These are phyloP conservation scores for Diaperis boleti DNA, from an alignment of 2,888 invertebrate species.

Conservation along the genomic window DNA sequence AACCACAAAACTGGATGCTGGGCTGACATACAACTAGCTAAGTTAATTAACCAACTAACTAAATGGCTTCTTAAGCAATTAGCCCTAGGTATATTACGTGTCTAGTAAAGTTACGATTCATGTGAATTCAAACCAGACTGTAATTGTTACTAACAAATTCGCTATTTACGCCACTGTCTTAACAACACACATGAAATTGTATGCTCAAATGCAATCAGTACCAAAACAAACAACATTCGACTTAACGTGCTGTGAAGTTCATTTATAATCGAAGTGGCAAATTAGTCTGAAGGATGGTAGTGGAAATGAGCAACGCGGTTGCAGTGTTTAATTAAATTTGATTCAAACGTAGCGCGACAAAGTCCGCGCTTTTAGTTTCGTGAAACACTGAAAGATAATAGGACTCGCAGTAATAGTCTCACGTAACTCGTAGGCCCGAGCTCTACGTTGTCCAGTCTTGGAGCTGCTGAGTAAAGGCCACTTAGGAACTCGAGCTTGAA, in stretches of 20 bases:
- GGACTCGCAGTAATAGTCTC: conserved; percentile 43
- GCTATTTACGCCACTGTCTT: conserved; percentile 40
- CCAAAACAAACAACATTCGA: conserved; percentile 34
- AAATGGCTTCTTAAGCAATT: conserved; percentile 64
- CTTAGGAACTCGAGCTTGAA: conserved; percentile 45
- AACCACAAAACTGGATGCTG: conserved; percentile 51
- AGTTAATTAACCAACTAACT: conserved; percentile 62
- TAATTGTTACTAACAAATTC: conserved; percentile 49
- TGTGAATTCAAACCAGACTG: conserved; percentile 55
- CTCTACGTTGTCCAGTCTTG: conserved; percentile 40
- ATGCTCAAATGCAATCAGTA: conserved; percentile 39
- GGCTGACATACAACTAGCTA: conserved; percentile 60
- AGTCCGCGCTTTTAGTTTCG: conserved; percentile 23
- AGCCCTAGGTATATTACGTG: conserved; percentile 62
- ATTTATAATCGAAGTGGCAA: conserved; percentile 36
- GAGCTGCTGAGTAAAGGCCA: conserved; percentile 44
- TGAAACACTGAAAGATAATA: conserved; percentile 35
- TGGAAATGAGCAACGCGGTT: conserved; percentile 17
- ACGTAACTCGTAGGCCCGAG: conserved; percentile 43
- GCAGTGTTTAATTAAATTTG: conserved; percentile 34
- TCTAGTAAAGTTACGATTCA: conserved; percentile 59
- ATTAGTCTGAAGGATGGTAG: conserved; percentile 20
- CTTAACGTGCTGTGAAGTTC: conserved; percentile 32
- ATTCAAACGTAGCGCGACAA: conserved; percentile 34
- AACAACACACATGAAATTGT: conserved; percentile 40